Conservation (phyloP, 2,797 vertebrate species). For the Etheostoma nigrum region DNA sequence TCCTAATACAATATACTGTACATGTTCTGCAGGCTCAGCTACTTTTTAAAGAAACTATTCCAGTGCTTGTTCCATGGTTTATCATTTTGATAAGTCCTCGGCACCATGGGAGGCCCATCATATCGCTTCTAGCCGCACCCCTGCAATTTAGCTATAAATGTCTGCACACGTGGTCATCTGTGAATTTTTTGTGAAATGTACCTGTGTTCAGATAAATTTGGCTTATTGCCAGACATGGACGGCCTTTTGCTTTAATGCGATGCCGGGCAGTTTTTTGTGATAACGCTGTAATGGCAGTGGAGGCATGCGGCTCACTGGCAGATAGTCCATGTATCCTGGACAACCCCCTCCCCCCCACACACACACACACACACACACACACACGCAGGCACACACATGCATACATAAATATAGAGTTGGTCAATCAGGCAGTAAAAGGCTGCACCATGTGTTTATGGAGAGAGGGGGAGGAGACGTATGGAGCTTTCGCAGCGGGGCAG, state of each 20-base stretch:
- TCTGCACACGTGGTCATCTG: too few species aligned
- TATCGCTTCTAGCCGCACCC: too few species aligned
- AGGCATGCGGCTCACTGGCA: conserved; percentile 15
- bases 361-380: conserved; percentile 21
- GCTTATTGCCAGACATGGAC: background rate
- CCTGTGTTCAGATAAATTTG: too few species aligned
- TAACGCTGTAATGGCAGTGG: conserved; percentile 31
- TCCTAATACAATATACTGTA: too few species aligned
- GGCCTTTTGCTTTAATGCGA: background rate
- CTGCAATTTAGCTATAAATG: too few species aligned
- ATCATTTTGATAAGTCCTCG: too few species aligned
- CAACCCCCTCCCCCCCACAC: background rate
- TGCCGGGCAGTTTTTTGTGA: conserved; percentile 2
- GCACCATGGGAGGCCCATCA: too few species aligned
- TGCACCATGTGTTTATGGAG: conserved; percentile 43
- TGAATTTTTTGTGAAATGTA: background rate
- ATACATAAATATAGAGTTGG: conserved; percentile 52
- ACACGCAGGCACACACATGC: conserved; percentile 5
- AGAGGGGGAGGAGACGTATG: conserved; percentile 45
- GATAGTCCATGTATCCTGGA: conserved; percentile 10
- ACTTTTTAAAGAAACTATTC: too few species aligned
- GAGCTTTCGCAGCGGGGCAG: conserved; percentile 42
- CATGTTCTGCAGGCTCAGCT: too few species aligned
- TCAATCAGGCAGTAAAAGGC: conserved; percentile 67
- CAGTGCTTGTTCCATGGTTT: too few species aligned